A percentile compares a stretch with the other conserved stretches of the same genome.
These are phyloP conservation scores for Cepaea hortensis DNA, from an alignment of 2,888 invertebrate species.

Conservation along the genomic window DNA sequence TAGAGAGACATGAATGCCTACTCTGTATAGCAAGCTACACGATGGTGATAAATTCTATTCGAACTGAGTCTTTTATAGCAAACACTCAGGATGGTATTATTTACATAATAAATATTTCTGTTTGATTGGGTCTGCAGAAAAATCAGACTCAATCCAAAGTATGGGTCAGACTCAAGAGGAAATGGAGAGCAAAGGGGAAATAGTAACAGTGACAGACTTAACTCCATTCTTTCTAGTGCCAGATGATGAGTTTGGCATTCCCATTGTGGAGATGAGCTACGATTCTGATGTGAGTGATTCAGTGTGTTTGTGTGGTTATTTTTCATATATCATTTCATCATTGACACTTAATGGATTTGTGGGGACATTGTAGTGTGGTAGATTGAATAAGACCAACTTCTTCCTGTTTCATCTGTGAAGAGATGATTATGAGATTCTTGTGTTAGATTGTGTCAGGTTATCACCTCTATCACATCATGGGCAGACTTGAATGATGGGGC, in stretches of 20 bases:
- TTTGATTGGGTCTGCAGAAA: conserved; percentile 41
- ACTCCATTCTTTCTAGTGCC: conserved; percentile 51
- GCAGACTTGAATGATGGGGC: no score
- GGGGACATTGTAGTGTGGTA: not conserved
- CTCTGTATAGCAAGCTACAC: no score
- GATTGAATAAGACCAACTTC: no score
- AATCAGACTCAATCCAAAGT: conserved; percentile 52
- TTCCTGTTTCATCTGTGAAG: not conserved
- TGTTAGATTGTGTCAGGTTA: no score
- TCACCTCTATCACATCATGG: no score
- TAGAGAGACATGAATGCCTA: no score
- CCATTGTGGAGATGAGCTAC: conserved; percentile 68
- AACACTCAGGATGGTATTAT: not conserved
- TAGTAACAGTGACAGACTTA: conserved; percentile 49
- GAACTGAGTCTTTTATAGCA: not conserved
- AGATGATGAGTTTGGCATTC: conserved; percentile 72
- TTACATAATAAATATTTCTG: not conserved
- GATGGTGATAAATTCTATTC: no score
- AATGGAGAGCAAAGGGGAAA: conserved; percentile 40
- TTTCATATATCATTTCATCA: not conserved
- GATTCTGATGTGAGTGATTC: conserved; percentile 62
- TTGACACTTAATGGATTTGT: not conserved
- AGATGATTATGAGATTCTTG: not conserved
- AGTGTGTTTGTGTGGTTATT: no score
- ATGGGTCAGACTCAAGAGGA: conserved; percentile 42